phyloP scores from a whole-genome alignment of 2,888 invertebrate genomes.

The Conus canariensis region DNA sequence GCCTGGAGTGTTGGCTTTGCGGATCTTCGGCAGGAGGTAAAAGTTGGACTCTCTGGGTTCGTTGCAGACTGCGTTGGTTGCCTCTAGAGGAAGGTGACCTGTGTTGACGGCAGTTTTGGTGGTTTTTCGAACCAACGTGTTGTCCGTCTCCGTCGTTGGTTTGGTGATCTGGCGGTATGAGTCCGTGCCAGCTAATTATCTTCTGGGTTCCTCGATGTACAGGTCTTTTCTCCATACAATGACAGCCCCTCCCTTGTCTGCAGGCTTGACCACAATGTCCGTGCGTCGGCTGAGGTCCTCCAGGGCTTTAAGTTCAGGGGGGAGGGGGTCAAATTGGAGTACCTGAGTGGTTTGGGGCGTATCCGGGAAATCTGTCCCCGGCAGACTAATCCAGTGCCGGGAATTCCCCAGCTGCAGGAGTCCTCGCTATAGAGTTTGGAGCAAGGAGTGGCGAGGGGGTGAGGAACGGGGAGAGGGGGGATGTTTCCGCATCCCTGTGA shows the following conservation, averaged over 20 bases:
- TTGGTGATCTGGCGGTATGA: not conserved
- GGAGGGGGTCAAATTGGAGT: not conserved
- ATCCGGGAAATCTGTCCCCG: not conserved
- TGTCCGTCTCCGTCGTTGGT: not conserved
- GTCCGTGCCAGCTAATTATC: not conserved
- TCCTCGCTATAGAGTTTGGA: too few species aligned
- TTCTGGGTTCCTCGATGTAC: not conserved
- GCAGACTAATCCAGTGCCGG: not conserved
- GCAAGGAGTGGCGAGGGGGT: too few species aligned
- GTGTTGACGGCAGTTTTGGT: not conserved
- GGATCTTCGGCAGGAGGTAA: conserved; percentile 17
- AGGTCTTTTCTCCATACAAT: not conserved
- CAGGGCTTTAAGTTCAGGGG: not conserved
- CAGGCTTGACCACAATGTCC: conserved; percentile 13
- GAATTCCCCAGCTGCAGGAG: too few species aligned
- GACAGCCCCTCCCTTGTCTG: conserved; percentile 16
- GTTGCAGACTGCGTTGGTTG: not conserved
- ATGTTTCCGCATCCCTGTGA: too few species aligned
- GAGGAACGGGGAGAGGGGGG: too few species aligned
- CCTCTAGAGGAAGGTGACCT: not conserved
- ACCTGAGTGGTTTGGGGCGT: not conserved
- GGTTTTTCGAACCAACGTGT: not conserved
- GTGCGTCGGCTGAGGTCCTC: not conserved
- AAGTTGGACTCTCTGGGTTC: not conserved
- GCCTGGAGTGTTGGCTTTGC: conserved; percentile 1